These are phyloP conservation scores for Venturia canescens DNA, from an alignment of 1,140 invertebrate species.

Conservation along the genomic window DNA sequence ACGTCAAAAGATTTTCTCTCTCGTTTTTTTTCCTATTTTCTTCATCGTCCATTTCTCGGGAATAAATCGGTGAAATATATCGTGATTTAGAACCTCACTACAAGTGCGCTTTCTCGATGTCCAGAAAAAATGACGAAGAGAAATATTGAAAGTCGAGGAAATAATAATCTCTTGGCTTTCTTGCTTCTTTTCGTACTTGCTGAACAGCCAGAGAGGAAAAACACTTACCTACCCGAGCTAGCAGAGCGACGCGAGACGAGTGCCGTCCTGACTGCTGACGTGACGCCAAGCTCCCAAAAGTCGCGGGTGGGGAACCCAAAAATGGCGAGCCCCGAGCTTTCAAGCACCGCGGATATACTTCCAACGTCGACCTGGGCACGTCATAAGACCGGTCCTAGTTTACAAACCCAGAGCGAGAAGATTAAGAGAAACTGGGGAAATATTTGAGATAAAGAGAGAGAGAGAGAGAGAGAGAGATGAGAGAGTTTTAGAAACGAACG, in stretches of 20 bases:
- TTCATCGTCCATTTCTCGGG: background rate
- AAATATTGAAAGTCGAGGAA: background rate
- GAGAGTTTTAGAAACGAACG: no score
- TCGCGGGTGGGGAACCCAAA: constrained; percentile 75
- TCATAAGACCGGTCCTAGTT: constrained; percentile 2
- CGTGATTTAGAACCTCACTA: background rate
- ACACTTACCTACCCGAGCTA: constrained; percentile 75
- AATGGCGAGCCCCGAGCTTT: constrained; percentile 72
- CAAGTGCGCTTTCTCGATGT: background rate
- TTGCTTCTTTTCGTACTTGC: background rate
- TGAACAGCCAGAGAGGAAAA: constrained; percentile 24
- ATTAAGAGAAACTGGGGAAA: background rate
- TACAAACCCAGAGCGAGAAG: background rate
- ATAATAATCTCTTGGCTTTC: background rate
- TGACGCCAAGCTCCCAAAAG: constrained; percentile 48
- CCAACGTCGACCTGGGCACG: constrained; percentile 30
- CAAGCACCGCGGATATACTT: background rate
- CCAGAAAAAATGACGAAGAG: background rate
- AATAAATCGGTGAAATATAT: no score
- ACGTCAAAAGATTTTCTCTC: constrained; percentile 13
- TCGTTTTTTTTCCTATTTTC: constrained; percentile 12
- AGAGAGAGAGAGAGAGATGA: background rate
- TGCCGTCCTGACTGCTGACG: constrained; percentile 59
- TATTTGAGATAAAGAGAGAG: background rate
- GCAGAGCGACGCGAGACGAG: constrained; percentile 72